Evolutionary conservation across 2,888 invertebrate species (phyloP).

Genomic region (Anthrax anthrax): DNA sequence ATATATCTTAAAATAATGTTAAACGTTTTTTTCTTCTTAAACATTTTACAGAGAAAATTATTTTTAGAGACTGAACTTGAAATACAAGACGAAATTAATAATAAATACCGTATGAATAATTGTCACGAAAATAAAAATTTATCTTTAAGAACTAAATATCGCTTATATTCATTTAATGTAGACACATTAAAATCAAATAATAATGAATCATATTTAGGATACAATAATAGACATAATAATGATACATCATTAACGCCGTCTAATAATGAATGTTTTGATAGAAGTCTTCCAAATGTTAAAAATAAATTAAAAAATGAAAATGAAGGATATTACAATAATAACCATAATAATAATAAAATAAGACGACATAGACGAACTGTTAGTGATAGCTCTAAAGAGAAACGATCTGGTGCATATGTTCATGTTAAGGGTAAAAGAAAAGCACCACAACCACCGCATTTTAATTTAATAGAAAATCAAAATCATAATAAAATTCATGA

Average conservation of each 20-base stretch:
- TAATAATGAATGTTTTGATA: conserved; percentile 14
- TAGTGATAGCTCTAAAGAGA: conserved; percentile 46
- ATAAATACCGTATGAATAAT: conserved; percentile 38
- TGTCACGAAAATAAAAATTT: conserved; percentile 40
- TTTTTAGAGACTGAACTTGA: neutral
- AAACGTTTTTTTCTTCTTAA: neutral
- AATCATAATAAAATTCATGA: neutral
- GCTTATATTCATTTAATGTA: conserved; percentile 33
- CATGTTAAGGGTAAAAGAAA: conserved; percentile 64
- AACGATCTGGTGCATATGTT: conserved; percentile 40
- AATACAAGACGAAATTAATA: conserved; percentile 28
- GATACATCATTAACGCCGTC: too few species aligned
- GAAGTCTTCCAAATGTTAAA: conserved; percentile 27
- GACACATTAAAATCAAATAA: conserved; percentile 8
- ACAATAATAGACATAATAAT: too few species aligned
- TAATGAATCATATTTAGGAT: neutral
- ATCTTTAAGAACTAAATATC: conserved; percentile 51
- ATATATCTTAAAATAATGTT: too few species aligned
- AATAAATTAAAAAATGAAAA: neutral
- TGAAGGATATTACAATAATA: neutral
- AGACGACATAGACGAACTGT: conserved; percentile 40
- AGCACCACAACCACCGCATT: conserved; percentile 52
- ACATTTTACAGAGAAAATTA: conserved; percentile 26
- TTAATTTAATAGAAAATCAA: neutral
- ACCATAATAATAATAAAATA: conserved; percentile 12